These are phyloP conservation scores for Malurus leucopterus DNA, from an alignment of 2,797 vertebrate species.

Conservation along the genomic window DNA sequence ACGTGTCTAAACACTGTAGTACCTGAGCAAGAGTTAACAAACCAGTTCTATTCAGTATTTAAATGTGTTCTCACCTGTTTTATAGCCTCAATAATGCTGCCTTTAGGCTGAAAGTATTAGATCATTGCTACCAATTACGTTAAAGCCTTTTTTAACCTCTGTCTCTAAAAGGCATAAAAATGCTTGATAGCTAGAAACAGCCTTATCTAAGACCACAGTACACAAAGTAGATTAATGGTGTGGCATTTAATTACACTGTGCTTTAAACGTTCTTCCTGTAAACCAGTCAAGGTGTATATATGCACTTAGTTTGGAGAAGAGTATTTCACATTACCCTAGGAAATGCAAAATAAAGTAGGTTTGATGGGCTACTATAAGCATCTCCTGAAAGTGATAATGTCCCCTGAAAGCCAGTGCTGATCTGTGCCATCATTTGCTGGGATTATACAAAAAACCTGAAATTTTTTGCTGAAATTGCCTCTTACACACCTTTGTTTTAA, in stretches of 20 bases:
- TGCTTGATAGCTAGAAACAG: conserved; percentile 32
- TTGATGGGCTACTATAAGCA: neutral
- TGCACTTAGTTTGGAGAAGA: neutral
- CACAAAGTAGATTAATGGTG: conserved; percentile 16
- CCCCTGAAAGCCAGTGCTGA: neutral
- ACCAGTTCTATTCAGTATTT: neutral
- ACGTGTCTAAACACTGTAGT: neutral
- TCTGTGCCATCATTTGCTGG: neutral
- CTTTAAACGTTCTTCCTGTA: conserved; percentile 13
- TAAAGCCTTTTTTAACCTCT: conserved; percentile 35
- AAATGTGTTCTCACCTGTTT: neutral
- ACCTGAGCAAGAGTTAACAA: neutral
- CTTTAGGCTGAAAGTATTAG: conserved; percentile 31
- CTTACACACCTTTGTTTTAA: neutral
- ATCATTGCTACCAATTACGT: conserved; percentile 35
- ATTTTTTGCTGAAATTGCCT: neutral
- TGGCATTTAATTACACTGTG: conserved; percentile 25
- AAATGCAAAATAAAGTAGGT: neutral
- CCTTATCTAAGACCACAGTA: neutral
- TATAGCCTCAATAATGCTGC: conserved; percentile 14
- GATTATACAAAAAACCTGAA: neutral
- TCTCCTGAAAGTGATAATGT: neutral
- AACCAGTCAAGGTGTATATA: neutral
- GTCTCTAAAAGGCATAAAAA: conserved; percentile 35
- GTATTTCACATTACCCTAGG: neutral